Percentiles rank a stretch among this genome's conserved stretches.
These are phyloP conservation scores for Gymnothorax reevesii DNA, from an alignment of 2,797 vertebrate species.

Conservation along the genomic window DNA sequence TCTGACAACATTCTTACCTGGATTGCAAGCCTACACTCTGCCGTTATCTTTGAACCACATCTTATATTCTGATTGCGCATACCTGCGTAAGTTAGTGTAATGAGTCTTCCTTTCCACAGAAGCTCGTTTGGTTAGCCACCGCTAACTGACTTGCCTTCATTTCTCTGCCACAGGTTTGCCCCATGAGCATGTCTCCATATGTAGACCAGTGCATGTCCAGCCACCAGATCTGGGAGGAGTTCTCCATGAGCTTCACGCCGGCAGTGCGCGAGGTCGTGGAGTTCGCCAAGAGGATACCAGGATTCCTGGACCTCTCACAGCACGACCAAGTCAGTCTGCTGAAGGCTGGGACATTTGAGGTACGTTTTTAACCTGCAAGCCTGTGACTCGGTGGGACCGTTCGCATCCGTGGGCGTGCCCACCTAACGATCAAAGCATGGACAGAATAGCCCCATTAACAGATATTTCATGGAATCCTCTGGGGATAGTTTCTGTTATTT, in stretches of 20 bases:
- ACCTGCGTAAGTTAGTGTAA: neutral
- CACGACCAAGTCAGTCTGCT: conserved; percentile 95
- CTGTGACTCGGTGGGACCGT: neutral
- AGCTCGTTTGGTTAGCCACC: neutral
- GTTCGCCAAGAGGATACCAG: conserved; percentile 93
- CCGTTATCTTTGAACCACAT: neutral
- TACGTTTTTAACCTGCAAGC: conserved; percentile 56
- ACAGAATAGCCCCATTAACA: neutral
- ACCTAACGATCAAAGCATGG: neutral
- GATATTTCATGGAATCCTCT: neutral
- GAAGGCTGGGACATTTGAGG: conserved; percentile 98
- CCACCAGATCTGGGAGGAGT: conserved; percentile 98
- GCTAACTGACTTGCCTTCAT: neutral
- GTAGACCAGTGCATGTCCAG: conserved; percentile 89
- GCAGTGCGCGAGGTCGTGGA: conserved; percentile 97
- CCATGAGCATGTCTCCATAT: conserved; percentile 88
- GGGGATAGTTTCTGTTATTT: neutral
- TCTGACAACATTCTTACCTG: neutral
- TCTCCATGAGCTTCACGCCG: conserved; percentile 95
- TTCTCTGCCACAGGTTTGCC: conserved; percentile 81
- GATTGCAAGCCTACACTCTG: neutral
- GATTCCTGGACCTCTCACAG: conserved; percentile 90
- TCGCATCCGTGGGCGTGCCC: neutral
- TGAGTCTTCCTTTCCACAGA: neutral
- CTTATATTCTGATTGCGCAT: neutral